Percentiles rank a stretch among this genome's conserved stretches.
These are phyloP conservation scores for Microtus oregoni DNA, from an alignment of 2,113 vertebrate species.

Conservation along the genomic window DNA sequence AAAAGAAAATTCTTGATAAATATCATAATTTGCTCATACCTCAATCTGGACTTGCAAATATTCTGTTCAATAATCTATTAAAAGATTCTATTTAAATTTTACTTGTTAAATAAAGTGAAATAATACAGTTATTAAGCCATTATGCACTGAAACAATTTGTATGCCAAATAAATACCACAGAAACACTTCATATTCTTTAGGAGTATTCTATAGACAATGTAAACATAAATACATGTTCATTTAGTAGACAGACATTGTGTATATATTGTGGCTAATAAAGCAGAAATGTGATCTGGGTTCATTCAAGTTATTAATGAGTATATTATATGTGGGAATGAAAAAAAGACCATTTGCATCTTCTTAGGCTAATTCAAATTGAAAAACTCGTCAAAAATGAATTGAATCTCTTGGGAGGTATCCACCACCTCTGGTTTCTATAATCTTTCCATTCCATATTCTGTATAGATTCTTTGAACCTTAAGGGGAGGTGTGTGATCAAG, in stretches of 20 bases:
- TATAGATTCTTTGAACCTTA: not conserved
- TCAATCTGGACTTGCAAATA: not conserved
- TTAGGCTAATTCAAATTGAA: not conserved
- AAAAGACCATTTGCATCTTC: not conserved
- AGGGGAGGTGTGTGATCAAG: not conserved
- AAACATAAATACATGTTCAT: slow-evolving; percentile 14
- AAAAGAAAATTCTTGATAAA: not conserved
- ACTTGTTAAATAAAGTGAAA: slow-evolving; percentile 26
- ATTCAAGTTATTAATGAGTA: slow-evolving; percentile 39
- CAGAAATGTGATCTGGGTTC: slow-evolving; percentile 29
- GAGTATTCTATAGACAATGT: not conserved
- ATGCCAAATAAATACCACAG: not conserved
- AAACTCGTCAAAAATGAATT: not conserved
- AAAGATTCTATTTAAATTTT: not conserved
- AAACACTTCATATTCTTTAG: not conserved
- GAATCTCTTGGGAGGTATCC: not conserved
- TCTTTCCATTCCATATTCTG: not conserved
- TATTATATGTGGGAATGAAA: slow-evolving; percentile 13
- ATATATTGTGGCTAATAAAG: slow-evolving; percentile 38
- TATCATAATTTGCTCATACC: not conserved
- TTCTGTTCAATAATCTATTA: not conserved
- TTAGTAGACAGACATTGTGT: slow-evolving; percentile 17
- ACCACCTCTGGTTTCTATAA: not conserved
- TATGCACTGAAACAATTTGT: not conserved
- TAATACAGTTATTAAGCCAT: slow-evolving; percentile 30